phyloP scores from a whole-genome alignment of 2,888 invertebrate species.

The Philonicus albiceps region DNA sequence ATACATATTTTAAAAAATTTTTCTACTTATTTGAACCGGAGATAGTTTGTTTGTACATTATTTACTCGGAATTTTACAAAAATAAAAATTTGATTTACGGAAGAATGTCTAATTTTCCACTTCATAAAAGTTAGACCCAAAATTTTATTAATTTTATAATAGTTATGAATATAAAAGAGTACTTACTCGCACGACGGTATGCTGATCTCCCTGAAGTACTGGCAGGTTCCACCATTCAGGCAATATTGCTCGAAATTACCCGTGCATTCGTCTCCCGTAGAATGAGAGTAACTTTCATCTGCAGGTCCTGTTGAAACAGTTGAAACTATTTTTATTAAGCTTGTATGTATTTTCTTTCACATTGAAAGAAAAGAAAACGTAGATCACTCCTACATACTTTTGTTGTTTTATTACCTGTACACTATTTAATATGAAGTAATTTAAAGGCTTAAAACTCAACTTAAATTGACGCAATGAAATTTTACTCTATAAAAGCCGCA shows the following conservation, averaged over 20 bases:
- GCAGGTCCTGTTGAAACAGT: slow-evolving; percentile 58
- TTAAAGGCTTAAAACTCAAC: neutral
- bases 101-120: too few species aligned
- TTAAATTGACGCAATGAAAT: too few species aligned
- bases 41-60: neutral
- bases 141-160: too few species aligned
- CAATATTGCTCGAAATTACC: slow-evolving; percentile 77
- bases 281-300: slow-evolving; percentile 59
- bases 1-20: too few species aligned
- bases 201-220: slow-evolving; percentile 78
- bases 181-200: slow-evolving; percentile 89
- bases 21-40: neutral
- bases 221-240: slow-evolving; percentile 87
- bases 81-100: too few species aligned
- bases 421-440: neutral
- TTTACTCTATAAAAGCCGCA: too few species aligned
- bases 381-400: neutral
- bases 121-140: too few species aligned
- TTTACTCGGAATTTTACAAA: too few species aligned
- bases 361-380: neutral
- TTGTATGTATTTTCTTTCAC: neutral
- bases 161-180: neutral
- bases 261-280: slow-evolving; percentile 63
- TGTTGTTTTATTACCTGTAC: too few species aligned
- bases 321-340: slow-evolving; percentile 40